These are phyloP conservation scores for Magallana angulata DNA, from an alignment of 1,140 invertebrate genomes.

Conservation along the genomic window DNA sequence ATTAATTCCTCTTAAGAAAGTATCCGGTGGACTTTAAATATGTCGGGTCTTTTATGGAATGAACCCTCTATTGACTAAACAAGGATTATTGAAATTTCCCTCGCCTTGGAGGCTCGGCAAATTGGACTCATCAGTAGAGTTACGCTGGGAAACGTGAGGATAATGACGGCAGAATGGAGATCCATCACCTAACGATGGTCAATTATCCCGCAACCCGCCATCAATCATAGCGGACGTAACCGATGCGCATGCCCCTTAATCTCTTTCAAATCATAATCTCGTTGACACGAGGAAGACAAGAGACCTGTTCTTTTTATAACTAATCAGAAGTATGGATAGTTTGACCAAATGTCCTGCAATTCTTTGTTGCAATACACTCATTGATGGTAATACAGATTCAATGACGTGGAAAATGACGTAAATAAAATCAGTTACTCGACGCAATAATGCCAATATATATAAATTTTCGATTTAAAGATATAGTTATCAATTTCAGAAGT, in stretches of 20 bases:
- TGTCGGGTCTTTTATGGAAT: constrained; percentile 25
- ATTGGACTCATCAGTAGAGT: constrained; percentile 24
- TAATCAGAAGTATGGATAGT: neutral
- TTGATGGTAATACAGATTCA: too few species aligned
- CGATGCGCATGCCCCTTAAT: constrained; percentile 18
- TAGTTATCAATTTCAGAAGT: too few species aligned
- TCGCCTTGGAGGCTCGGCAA: constrained; percentile 24
- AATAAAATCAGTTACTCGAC: too few species aligned
- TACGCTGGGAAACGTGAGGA: constrained; percentile 17
- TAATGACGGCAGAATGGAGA: constrained; percentile 19
- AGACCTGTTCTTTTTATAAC: neutral
- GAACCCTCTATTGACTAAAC: constrained; percentile 28
- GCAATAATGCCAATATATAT: too few species aligned
- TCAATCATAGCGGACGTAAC: constrained; percentile 22
- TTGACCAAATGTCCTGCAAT: neutral
- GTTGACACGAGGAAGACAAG: neutral
- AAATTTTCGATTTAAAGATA: too few species aligned
- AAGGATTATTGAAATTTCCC: constrained; percentile 36
- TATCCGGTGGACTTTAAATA: constrained; percentile 6
- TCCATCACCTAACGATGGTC: constrained; percentile 23
- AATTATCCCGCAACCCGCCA: constrained; percentile 20
- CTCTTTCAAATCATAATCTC: constrained; percentile 5
- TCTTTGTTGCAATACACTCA: neutral
- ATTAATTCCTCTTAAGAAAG: constrained; percentile 20
- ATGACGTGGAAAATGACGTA: too few species aligned